A percentile compares a stretch with the other conserved stretches of the same genome.
Conservation (phyloP, 2,113 vertebrate genomes). For the Danionella cerebrum region DNA sequence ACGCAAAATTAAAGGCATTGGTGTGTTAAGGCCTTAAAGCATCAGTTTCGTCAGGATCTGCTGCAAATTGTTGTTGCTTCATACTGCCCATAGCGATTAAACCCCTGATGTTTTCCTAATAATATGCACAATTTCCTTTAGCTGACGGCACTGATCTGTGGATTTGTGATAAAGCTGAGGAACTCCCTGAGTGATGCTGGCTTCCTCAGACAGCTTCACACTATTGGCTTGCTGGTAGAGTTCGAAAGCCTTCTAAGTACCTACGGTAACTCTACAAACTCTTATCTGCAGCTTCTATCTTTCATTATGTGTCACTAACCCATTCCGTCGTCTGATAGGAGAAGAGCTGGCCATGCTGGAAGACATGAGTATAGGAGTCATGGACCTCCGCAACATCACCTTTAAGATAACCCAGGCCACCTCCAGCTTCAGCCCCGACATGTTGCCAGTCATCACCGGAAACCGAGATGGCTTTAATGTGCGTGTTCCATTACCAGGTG, state of each 20-base stretch:
- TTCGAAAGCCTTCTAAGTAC: constrained; percentile 94
- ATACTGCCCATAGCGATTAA: too few species aligned
- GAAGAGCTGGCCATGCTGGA: constrained; percentile 97
- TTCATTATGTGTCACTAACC: background rate
- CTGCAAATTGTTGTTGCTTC: too few species aligned
- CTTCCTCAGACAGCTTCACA: constrained; percentile 91
- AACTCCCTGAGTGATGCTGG: constrained; percentile 86
- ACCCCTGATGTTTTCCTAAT: background rate
- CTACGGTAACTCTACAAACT: constrained; percentile 70
- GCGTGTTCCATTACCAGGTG: constrained; percentile 81
- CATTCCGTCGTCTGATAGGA: constrained; percentile 56
- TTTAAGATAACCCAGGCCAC: constrained; percentile 96
- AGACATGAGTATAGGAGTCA: constrained; percentile 93
- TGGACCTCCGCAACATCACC: constrained; percentile 95
- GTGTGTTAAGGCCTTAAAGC: too few species aligned
- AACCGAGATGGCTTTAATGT: constrained; percentile 95
- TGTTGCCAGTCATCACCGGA: constrained; percentile 95
- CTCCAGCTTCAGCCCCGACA: constrained; percentile 78
- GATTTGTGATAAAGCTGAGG: constrained; percentile 91
- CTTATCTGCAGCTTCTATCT: background rate
- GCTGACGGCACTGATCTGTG: constrained; percentile 93
- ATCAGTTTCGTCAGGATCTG: too few species aligned
- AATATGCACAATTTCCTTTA: constrained; percentile 43
- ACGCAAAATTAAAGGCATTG: too few species aligned
- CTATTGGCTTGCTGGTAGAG: constrained; percentile 91